Evolutionary conservation across 2,888 invertebrate genomes (phyloP).

Genomic region (Lasioglossum pauxillum): DNA sequence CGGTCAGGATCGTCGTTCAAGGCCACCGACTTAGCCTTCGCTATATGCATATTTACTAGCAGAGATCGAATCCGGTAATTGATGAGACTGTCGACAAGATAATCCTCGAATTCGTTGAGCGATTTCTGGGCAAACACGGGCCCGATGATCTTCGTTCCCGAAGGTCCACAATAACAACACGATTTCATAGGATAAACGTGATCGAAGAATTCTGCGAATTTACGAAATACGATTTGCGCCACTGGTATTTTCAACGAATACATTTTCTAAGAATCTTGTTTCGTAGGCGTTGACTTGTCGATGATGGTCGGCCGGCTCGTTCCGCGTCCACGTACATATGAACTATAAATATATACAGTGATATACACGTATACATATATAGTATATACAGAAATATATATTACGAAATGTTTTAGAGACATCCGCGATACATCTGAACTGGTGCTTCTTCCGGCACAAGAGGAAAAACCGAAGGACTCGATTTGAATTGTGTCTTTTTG

Average conservation of each 20-base stretch:
- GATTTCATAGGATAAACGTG: not conserved
- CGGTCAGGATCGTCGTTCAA: not conserved
- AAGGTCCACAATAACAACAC: not conserved
- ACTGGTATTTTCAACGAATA: not conserved
- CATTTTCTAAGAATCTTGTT: not conserved
- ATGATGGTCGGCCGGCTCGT: not conserved
- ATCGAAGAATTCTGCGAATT: not conserved
- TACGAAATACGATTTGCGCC: not conserved
- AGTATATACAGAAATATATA: constrained; percentile 48
- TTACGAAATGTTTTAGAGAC: constrained; percentile 55
- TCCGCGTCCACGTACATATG: constrained; percentile 14
- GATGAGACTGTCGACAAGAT: not conserved
- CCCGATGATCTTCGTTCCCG: not conserved
- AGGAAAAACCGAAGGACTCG: constrained; percentile 29
- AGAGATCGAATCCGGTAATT: not conserved
- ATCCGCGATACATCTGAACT: constrained; percentile 27
- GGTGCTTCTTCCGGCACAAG: constrained; percentile 23
- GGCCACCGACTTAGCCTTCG: not conserved
- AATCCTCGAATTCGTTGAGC: not conserved
- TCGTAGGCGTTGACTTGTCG: not conserved
- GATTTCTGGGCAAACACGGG: not conserved
- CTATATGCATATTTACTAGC: not conserved
- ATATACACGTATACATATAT: not conserved
- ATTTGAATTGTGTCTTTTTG: constrained; percentile 50
- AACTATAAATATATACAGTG: not conserved